These are phyloP conservation scores for Pseudococcus viburni DNA, from an alignment of 2,888 invertebrate genomes.

Conservation along the genomic window DNA sequence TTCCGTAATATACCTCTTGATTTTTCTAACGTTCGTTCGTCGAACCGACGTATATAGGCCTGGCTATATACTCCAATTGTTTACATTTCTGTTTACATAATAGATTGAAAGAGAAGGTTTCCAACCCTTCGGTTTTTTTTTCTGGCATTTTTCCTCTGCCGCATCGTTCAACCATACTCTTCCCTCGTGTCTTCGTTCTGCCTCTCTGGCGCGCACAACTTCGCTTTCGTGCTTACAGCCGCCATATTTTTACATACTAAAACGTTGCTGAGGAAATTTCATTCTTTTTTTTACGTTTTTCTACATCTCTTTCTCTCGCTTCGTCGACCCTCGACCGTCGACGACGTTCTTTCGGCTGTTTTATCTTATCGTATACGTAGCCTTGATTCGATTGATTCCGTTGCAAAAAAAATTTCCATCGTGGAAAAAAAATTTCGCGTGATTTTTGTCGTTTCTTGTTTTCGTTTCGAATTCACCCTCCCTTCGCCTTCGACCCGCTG, in stretches of 20 bases:
- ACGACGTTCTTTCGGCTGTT: neutral
- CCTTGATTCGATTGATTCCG: constrained; percentile 39
- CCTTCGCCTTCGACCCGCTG: too few species aligned
- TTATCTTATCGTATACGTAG: constrained; percentile 17
- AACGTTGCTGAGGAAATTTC: constrained; percentile 47
- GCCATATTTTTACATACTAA: constrained; percentile 58
- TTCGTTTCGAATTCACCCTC: neutral
- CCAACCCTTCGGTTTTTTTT: neutral
- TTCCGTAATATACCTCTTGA: constrained; percentile 52
- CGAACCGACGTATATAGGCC: neutral
- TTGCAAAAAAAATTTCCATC: neutral
- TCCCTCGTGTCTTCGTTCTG: neutral
- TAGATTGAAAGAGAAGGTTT: constrained; percentile 57
- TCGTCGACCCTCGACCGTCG: neutral
- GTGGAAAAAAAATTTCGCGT: neutral
- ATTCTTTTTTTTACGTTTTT: constrained; percentile 1
- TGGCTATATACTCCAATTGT: constrained; percentile 30
- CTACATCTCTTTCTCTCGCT: constrained; percentile 22
- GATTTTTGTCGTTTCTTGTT: constrained; percentile 39
- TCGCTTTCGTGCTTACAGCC: constrained; percentile 35
- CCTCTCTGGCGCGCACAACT: neutral
- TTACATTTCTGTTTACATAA: constrained; percentile 56
- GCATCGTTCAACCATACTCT: constrained; percentile 39
- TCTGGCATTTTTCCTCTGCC: constrained; percentile 13
- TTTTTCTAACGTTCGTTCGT: constrained; percentile 35